These are phyloP conservation scores for Ciconia stormi DNA, from an alignment of 2,113 vertebrate species.

Conservation along the genomic window DNA sequence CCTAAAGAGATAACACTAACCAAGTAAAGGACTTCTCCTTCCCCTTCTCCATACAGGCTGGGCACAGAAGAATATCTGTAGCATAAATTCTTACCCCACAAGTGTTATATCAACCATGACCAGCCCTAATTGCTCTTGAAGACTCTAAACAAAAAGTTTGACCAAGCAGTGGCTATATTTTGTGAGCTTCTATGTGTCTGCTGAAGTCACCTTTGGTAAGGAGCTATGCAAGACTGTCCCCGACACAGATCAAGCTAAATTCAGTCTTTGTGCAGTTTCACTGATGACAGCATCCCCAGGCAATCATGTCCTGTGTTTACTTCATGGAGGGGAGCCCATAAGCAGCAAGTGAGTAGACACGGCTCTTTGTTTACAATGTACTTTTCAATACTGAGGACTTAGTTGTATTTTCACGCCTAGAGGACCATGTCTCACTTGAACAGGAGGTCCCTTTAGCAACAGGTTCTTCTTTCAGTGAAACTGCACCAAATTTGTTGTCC, in stretches of 20 bases:
- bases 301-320: neutral
- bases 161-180: neutral
- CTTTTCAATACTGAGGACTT: neutral
- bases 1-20: neutral
- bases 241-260: neutral
- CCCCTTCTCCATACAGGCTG: neutral
- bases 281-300: neutral
- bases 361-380: neutral
- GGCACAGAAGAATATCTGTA: neutral
- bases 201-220: neutral
- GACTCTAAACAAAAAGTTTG: neutral
- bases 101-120: neutral
- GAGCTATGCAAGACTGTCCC: neutral
- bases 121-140: neutral
- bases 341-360: neutral
- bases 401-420: neutral
- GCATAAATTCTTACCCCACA: neutral
- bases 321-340: neutral
- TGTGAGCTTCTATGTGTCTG: neutral
- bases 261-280: neutral
- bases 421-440: neutral
- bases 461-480: neutral
- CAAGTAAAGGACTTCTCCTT: neutral
- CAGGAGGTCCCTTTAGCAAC: neutral
- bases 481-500: neutral